Percentiles rank a stretch among this genome's conserved stretches.
These are phyloP conservation scores for Brachyptera risi DNA, from an alignment of 2,888 invertebrate species.

Conservation along the genomic window DNA sequence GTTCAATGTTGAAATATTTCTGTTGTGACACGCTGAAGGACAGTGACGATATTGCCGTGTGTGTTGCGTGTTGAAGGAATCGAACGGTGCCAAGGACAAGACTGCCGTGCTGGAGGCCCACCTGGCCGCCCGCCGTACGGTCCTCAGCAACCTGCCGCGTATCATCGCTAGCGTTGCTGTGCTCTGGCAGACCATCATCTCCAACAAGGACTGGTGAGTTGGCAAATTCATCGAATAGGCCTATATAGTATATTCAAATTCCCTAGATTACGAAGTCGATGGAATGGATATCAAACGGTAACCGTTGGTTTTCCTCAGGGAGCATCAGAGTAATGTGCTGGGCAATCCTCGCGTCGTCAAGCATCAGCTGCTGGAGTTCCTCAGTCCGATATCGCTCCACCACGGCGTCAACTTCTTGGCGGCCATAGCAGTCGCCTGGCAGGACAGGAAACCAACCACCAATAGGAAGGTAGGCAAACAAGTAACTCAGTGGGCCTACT, in stretches of 20 bases:
- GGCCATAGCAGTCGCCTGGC: constrained; percentile 83
- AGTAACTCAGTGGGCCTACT: too few species aligned
- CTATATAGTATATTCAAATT: too few species aligned
- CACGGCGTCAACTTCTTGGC: constrained; percentile 77
- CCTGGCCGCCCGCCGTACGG: constrained; percentile 62
- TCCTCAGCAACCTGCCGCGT: constrained; percentile 73
- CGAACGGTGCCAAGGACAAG: constrained; percentile 42
- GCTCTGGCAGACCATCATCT: constrained; percentile 69
- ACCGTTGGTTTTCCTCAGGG: constrained; percentile 43
- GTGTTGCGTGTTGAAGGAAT: constrained; percentile 37
- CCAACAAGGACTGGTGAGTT: constrained; percentile 28
- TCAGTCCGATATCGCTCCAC: constrained; percentile 79
- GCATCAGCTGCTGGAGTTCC: constrained; percentile 72
- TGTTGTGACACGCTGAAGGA: too few species aligned
- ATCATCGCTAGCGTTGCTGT: constrained; percentile 75
- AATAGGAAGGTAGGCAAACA: constrained; percentile 42
- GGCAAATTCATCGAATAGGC: too few species aligned
- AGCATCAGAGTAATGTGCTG: constrained; percentile 51
- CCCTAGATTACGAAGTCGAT: too few species aligned
- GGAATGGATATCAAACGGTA: too few species aligned
- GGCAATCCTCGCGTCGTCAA: constrained; percentile 65
- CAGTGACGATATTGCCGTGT: too few species aligned
- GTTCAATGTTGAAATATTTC: too few species aligned
- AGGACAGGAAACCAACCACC: constrained; percentile 57
- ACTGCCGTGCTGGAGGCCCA: constrained; percentile 46